Percentiles rank a stretch among this genome's conserved stretches.
Evolutionary conservation across 2,888 invertebrate genomes (phyloP).

Genomic region (Meganola albula): DNA sequence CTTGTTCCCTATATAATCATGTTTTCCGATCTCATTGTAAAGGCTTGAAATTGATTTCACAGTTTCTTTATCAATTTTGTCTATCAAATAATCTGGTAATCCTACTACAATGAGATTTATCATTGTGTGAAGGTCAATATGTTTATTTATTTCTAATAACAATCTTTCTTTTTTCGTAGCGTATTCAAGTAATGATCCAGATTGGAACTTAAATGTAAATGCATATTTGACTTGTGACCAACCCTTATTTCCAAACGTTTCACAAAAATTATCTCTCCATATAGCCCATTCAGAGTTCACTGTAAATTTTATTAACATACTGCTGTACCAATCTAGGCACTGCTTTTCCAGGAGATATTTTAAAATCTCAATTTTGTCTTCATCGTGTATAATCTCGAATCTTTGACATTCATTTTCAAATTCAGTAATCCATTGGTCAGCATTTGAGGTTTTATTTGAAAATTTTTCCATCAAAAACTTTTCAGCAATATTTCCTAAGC

Average conservation of each 20-base stretch:
- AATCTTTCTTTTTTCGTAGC: conserved; percentile 21
- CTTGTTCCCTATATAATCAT: not conserved
- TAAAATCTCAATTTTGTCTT: not conserved
- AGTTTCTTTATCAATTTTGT: conserved; percentile 2
- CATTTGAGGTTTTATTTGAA: conserved; percentile 13
- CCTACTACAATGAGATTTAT: conserved; percentile 14
- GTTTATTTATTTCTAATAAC: conserved; percentile 14
- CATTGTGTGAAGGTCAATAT: conserved; percentile 13
- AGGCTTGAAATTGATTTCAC: conserved; percentile 1
- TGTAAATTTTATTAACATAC: conserved; percentile 4
- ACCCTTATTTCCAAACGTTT: conserved; percentile 21
- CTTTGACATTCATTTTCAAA: conserved; percentile 18
- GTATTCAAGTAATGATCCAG: conserved; percentile 18
- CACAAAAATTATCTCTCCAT: conserved; percentile 18
- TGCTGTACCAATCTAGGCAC: conserved; percentile 1
- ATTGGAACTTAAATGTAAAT: conserved; percentile 18
- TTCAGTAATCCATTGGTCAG: conserved; percentile 14
- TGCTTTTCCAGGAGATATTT: not conserved
- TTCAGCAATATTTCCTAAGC: not conserved
- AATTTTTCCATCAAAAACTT: conserved; percentile 11
- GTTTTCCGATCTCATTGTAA: conserved; percentile 1
- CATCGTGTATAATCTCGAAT: not conserved
- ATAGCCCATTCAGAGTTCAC: not conserved
- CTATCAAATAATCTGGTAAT: conserved; percentile 1
- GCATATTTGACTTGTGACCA: conserved; percentile 23